Evolutionary conservation across 2,113 vertebrate genomes (phyloP), one percentile per base, ranked within the genome.

Genomic region (Uropsilus gracilis): DNA sequence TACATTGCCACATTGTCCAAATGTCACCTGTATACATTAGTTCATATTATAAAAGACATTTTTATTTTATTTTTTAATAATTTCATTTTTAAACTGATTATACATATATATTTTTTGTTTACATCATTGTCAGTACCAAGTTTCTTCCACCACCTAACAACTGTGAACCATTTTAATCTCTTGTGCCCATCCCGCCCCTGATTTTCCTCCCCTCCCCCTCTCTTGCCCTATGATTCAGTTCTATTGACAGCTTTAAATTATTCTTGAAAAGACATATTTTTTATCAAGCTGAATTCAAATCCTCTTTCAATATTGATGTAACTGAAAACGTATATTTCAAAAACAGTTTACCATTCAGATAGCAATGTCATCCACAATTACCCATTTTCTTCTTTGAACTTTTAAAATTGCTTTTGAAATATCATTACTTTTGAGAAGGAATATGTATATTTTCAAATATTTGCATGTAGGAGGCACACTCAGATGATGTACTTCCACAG

Each of bases 261-360:
- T n/a, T n/a, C n/a, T n/a, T n/a, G n/a, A n/a, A n/a, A n/a, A n/a
- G n/a, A n/a, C n/a, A n/a, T n/a, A n/a, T n/a, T n/a, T 75, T 93
- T 95, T 90, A 78, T 53, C 92, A 55, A 84, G 48, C 55, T 48
- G 20, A 48, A 95, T 61, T 81, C 5, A 55, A 77, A 20, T 78
- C 73, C 61, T 83, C 91, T 89, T 72, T 12, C 30, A 89, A 53
- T 85, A 76, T 71, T 64, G 64, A 88, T 85, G 39, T 34, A 50
- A 44, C 42, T 89, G 32, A 61, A 34, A 81, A 17, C 11, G 6
- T 34, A 66, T 16, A 80, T 10, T 72, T 91, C 4, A 93, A 83
- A 91, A 85, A 72, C 63, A 94, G 30, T 6, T 92, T 90, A 92
- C 75, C 26, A 61, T 91, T 77, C 28, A 63, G 20, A 75, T 80